These are phyloP conservation scores for Callosobruchus maculatus DNA, from an alignment of 2,888 invertebrate genomes.

Conservation along the genomic window DNA sequence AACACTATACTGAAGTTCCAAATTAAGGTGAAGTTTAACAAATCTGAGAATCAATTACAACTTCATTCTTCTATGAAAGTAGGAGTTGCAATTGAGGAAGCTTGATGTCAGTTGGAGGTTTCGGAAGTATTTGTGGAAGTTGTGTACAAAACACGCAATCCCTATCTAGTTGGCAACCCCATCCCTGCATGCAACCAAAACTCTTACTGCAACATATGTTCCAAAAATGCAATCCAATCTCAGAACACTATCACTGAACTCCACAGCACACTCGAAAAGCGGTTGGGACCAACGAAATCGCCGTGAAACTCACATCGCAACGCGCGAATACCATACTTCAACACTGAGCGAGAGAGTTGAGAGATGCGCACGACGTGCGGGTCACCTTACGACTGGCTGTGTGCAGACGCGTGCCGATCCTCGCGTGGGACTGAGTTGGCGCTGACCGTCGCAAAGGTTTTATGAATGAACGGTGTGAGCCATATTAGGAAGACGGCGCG, in stretches of 20 bases:
- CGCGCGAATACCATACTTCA: not conserved
- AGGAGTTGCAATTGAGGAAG: too few species aligned
- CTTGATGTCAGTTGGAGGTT: too few species aligned
- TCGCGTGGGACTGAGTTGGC: not conserved
- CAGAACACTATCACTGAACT: not conserved
- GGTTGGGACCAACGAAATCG: not conserved
- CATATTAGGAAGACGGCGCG: conserved; percentile 74
- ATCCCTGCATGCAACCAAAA: not conserved
- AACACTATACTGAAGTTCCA: too few species aligned
- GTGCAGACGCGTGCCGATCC: conserved; percentile 56
- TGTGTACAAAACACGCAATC: too few species aligned
- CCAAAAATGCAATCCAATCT: not conserved
- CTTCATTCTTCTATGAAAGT: too few species aligned
- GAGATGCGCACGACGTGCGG: not conserved
- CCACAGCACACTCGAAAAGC: not conserved
- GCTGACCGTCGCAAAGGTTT: conserved; percentile 60
- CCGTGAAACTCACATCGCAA: not conserved
- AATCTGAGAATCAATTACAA: too few species aligned
- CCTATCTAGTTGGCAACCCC: not conserved
- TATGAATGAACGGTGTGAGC: conserved; percentile 82
- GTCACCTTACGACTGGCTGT: conserved; percentile 25
- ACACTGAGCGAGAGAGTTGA: not conserved
- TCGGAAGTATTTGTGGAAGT: too few species aligned
- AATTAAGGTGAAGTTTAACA: too few species aligned
- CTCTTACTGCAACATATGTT: not conserved